Conservation (phyloP, 1,140 invertebrate species). For the Oscheius sp. region DNA sequence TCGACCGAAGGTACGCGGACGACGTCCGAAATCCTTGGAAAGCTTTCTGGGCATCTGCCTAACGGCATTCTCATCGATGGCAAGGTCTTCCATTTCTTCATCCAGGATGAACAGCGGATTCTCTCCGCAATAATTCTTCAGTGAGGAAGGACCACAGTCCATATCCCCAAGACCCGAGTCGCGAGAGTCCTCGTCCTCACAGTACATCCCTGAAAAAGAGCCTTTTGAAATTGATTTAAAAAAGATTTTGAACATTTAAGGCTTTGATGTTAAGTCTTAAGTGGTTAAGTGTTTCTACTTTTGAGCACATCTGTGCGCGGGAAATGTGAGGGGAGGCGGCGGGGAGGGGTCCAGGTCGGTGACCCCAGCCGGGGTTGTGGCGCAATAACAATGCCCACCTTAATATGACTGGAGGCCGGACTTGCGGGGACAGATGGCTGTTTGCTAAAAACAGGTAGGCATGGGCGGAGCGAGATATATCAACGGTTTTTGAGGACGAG, state of each 20-base stretch:
- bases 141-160: not conserved
- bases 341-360: not conserved
- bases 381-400: conserved; percentile 8
- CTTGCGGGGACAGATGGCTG: too few species aligned
- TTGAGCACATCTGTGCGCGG: too few species aligned
- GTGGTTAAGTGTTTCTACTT: too few species aligned
- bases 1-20: too few species aligned
- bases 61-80: not conserved
- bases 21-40: too few species aligned
- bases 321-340: not conserved
- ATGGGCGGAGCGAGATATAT: too few species aligned
- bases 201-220: not conserved
- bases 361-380: not conserved
- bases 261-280: too few species aligned
- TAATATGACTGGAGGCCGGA: conserved; percentile 8
- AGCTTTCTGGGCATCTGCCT: too few species aligned
- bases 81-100: not conserved
- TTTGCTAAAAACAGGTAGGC: too few species aligned
- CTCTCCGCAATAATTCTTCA: not conserved
- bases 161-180: conserved; percentile 18
- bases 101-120: not conserved
- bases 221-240: too few species aligned
- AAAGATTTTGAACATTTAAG: too few species aligned
- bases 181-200: conserved; percentile 17
- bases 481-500: too few species aligned